Conservation (phyloP, 2,888 invertebrate species). For the Sinopyrophorus schimmeli region DNA sequence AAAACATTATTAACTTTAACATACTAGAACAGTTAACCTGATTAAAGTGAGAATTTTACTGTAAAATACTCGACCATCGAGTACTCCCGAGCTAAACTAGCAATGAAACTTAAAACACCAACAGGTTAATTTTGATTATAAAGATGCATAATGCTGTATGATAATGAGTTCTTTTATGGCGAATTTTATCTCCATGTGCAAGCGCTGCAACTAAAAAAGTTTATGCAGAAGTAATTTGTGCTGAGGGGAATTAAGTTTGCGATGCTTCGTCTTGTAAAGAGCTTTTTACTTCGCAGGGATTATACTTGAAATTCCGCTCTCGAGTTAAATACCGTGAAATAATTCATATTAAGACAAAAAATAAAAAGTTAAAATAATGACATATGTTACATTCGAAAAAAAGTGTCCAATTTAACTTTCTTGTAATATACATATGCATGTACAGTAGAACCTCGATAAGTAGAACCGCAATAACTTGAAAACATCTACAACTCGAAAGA, state of each 20-base stretch:
- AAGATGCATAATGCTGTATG: slow-evolving; percentile 26
- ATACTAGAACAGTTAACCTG: slow-evolving; percentile 7
- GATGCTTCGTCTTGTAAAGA: slow-evolving; percentile 28
- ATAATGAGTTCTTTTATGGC: slow-evolving; percentile 28
- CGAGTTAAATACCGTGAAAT: slow-evolving; percentile 28
- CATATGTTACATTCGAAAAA: too few species aligned
- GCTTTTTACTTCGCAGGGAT: slow-evolving; percentile 27
- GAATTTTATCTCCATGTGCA: slow-evolving; percentile 32
- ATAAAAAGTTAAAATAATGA: too few species aligned
- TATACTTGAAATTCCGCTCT: slow-evolving; percentile 26
- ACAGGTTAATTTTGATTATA: slow-evolving; percentile 15
- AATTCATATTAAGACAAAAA: slow-evolving; percentile 31
- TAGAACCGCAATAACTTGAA: too few species aligned
- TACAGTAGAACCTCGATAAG: too few species aligned
- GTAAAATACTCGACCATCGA: neutral
- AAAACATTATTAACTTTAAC: slow-evolving; percentile 15
- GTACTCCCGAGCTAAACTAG: too few species aligned
- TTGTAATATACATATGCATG: too few species aligned
- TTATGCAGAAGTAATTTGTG: slow-evolving; percentile 34
- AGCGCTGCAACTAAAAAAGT: slow-evolving; percentile 34
- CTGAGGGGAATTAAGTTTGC: slow-evolving; percentile 34
- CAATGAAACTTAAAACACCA: slow-evolving; percentile 5
- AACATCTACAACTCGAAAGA: too few species aligned
- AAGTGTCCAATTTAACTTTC: too few species aligned
- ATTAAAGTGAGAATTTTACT: slow-evolving; percentile 7